Evolutionary conservation across 2,888 invertebrate species (phyloP).

Genomic region (Apantesis nais): DNA sequence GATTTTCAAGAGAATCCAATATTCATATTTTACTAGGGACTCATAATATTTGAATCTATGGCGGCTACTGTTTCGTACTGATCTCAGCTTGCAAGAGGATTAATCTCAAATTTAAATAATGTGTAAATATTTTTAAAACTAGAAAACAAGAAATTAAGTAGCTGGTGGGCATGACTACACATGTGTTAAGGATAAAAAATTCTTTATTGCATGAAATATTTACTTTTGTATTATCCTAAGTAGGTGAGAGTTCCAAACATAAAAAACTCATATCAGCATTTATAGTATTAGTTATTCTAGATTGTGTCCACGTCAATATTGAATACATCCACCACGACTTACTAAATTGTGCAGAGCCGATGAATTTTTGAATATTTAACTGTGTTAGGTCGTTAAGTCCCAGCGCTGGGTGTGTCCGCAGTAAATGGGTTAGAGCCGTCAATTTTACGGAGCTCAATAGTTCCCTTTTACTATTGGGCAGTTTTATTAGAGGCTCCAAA

Average conservation of each 20-base stretch:
- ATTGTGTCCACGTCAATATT: neutral
- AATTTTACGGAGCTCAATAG: slow-evolving; percentile 11
- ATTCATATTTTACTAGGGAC: neutral
- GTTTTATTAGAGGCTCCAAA: slow-evolving; percentile 13
- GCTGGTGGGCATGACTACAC: neutral
- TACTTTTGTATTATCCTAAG: too few species aligned
- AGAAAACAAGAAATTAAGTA: neutral
- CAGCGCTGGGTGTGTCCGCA: slow-evolving; percentile 12
- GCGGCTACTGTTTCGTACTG: neutral
- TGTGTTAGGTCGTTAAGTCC: slow-evolving; percentile 20
- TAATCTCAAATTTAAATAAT: neutral
- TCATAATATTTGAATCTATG: neutral
- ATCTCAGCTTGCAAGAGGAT: neutral
- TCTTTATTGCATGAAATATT: too few species aligned
- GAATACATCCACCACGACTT: slow-evolving; percentile 1
- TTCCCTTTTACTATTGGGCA: slow-evolving; percentile 15
- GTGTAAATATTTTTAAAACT: too few species aligned
- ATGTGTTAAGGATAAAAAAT: too few species aligned
- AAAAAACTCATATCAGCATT: neutral
- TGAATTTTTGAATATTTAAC: slow-evolving; percentile 37
- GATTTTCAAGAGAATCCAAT: neutral
- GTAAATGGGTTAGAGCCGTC: slow-evolving; percentile 19
- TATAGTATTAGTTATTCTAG: neutral
- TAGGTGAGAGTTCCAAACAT: neutral
- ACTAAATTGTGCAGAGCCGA: slow-evolving; percentile 17